Conservation (phyloP, 2,797 vertebrate species). For the Oreochromis mossambicus region DNA sequence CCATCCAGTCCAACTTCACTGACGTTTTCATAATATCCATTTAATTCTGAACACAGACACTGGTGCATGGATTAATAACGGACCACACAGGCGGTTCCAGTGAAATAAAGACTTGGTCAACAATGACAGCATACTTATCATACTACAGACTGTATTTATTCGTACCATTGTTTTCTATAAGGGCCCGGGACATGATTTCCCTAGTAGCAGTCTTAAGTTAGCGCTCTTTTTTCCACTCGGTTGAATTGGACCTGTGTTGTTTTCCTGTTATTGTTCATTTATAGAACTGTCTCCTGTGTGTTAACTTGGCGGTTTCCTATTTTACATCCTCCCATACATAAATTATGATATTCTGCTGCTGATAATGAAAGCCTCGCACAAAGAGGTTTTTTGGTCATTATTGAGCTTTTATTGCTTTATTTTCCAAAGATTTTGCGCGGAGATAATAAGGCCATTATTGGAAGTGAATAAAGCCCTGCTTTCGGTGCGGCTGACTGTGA, state of each 20-base stretch:
- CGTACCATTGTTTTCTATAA: conserved; percentile 56
- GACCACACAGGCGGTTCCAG: neutral
- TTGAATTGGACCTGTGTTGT: conserved; percentile 70
- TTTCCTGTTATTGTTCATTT: conserved; percentile 81
- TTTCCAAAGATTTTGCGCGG: conserved; percentile 12
- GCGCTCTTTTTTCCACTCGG: conserved; percentile 49
- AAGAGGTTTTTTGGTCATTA: conserved; percentile 60
- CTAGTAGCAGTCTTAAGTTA: conserved; percentile 48
- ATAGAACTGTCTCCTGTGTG: conserved; percentile 76
- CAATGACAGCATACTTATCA: conserved; percentile 45
- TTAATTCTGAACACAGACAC: neutral
- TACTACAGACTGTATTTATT: conserved; percentile 52
- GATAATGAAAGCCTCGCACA: conserved; percentile 71
- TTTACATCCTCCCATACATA: conserved; percentile 78
- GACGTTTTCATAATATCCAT: neutral
- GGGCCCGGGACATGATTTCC: conserved; percentile 51
- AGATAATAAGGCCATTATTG: conserved; percentile 55
- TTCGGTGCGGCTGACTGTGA: conserved; percentile 1
- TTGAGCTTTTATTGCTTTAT: conserved; percentile 49
- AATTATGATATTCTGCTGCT: conserved; percentile 70
- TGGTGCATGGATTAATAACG: neutral
- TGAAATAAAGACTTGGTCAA: neutral
- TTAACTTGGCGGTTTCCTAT: conserved; percentile 72
- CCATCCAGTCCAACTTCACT: neutral
- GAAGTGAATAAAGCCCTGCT: conserved; percentile 39